Conservation (phyloP, 2,113 vertebrate genomes). For the Camelus bactrianus region DNA sequence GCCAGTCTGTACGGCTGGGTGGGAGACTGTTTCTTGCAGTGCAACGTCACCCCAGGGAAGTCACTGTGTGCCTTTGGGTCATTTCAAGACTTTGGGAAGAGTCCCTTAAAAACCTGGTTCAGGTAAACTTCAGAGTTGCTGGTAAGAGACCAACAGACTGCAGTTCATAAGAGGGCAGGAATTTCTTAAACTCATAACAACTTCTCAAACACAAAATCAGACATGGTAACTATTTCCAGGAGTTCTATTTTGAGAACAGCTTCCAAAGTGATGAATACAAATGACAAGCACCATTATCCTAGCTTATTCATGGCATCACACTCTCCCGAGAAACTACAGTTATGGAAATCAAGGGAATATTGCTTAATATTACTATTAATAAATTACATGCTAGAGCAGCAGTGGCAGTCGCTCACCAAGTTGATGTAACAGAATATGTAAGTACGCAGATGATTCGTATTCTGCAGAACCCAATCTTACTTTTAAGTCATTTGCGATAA, state of each 20-base stretch:
- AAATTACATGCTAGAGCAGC: constrained; percentile 72
- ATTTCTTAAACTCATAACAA: constrained; percentile 36
- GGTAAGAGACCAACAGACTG: not conserved
- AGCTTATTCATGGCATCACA: not conserved
- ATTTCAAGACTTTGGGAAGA: not conserved
- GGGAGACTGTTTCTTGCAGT: not conserved
- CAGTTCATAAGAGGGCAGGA: not conserved
- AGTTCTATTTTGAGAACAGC: not conserved
- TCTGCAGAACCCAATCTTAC: not conserved
- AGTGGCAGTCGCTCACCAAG: not conserved
- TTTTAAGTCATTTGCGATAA: constrained; percentile 50
- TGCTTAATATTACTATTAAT: constrained; percentile 74
- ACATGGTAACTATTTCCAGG: not conserved
- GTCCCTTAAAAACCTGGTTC: not conserved
- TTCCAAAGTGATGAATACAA: constrained; percentile 11
- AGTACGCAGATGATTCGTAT: not conserved
- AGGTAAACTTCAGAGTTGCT: not conserved
- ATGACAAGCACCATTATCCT: constrained; percentile 37
- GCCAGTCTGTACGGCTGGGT: not conserved
- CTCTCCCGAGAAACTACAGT: constrained; percentile 16
- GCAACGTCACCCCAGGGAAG: not conserved
- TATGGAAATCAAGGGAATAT: constrained; percentile 59
- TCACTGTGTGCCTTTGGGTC: constrained; percentile 16
- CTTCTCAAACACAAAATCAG: not conserved
- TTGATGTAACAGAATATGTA: constrained; percentile 56